Percentiles rank a stretch among this genome's conserved stretches.
phyloP scores from a whole-genome alignment of 2,113 vertebrate species.

The Tamias sibiricus region DNA sequence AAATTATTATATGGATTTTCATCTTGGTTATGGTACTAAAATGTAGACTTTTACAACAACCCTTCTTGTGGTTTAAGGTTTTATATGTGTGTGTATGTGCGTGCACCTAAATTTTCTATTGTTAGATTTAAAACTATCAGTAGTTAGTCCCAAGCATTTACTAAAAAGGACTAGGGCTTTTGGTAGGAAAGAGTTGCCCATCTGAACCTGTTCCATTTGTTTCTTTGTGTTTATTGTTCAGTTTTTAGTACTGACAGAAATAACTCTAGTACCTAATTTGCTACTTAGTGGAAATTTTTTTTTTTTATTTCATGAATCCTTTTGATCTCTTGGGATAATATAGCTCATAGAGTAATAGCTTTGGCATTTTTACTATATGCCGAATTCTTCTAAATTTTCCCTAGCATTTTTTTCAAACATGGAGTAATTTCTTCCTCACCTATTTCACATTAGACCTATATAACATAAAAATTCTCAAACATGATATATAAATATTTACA shows the following conservation, averaged over 20 bases:
- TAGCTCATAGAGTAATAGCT: background rate
- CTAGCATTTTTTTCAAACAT: conserved; percentile 35
- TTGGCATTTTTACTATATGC: background rate
- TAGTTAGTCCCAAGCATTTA: background rate
- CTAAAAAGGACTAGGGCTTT: background rate
- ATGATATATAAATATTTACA: background rate
- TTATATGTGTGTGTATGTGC: background rate
- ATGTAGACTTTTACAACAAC: background rate
- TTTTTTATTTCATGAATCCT: conserved; percentile 36
- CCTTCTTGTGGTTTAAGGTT: background rate
- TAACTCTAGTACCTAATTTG: conserved; percentile 33
- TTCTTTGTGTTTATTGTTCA: conserved; percentile 20
- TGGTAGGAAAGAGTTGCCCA: background rate
- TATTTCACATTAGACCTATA: background rate
- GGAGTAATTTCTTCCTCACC: background rate
- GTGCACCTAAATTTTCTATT: background rate
- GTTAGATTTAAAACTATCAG: background rate
- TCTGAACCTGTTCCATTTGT: background rate
- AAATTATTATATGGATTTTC: background rate
- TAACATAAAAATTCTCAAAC: background rate
- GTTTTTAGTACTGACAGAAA: conserved; percentile 32
- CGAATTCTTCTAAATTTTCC: conserved; percentile 11
- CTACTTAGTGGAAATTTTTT: background rate
- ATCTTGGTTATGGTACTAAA: background rate
- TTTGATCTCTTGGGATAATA: conserved; percentile 16